Base-by-base conservation (phyloP, 2,888 invertebrate genomes). In the Coenonympha glycerion region DNA sequence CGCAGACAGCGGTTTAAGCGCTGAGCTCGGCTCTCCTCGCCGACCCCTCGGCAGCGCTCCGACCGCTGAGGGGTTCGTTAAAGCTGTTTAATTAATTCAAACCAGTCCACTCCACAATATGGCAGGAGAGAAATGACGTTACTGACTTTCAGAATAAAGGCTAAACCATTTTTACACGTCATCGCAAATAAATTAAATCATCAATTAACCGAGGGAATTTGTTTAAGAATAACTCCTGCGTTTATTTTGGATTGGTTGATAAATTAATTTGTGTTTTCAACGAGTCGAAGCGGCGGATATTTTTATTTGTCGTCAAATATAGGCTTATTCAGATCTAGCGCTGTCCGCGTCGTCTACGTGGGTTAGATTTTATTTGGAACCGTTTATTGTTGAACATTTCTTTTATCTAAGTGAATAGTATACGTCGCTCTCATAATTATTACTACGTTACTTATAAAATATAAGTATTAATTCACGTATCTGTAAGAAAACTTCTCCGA, bases 1-100 rank as follows among this genome's bases (percentile, higher is more conserved):
- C 69, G 75, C 65, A 69, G 74, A 75, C 73, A 71, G 69, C 70
- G 66, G 56, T 56, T 57, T 61, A 61, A 62, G 64, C 60, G 64
- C 68, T 70, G 73, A 73, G 66, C 63, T 64, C 56, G 65, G 72
- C 73, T 77, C 76, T 77, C 66, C 62, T 67, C 21, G 42, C 36
- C 30, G 30, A 41, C 41, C 52, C 58, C 64, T 65, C 71, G 71
- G 65, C 70, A 76, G 76, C 78, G 62, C 64, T 74, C 59, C 65
- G 77, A 72, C 73, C 62, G 77, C 75, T 79, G 54, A 56, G 58
- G 68, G 64, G 68, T 64, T 62, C 61, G 61, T 64, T 66, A 64
- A 75, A 74, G 75, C 76, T 72, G 66, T 69, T 75, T 83, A 83
- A 85, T 85, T 86, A 83, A 81, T 84, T 83, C 73, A 76, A 79